phyloP scores from a whole-genome alignment of 2,113 vertebrate genomes.

The Eclectus roratus region DNA sequence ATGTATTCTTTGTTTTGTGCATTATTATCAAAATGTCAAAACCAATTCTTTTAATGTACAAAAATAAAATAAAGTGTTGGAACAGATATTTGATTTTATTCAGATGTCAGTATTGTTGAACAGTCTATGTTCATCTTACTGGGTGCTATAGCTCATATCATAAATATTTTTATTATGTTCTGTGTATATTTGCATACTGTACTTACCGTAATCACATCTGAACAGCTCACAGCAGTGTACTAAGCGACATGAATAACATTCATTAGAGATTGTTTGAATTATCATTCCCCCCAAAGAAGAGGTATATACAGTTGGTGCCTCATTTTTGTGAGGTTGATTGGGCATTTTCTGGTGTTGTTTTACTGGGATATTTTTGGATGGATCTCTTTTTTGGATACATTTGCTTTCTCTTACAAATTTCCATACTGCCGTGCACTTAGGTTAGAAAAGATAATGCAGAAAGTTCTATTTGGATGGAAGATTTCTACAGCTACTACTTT shows the following conservation, averaged over 20 bases:
- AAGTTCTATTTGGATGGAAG: not conserved
- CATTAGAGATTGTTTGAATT: not conserved
- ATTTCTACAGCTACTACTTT: not conserved
- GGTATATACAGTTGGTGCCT: not conserved
- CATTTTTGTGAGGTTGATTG: not conserved
- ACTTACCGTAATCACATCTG: not conserved
- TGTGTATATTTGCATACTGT: not conserved
- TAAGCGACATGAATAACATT: not conserved
- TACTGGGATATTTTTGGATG: not conserved
- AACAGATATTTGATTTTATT: not conserved
- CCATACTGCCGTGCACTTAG: not conserved
- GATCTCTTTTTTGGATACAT: not conserved
- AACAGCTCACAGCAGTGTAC: not conserved
- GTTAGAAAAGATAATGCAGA: not conserved
- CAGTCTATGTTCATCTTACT: not conserved
- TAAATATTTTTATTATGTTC: slow-evolving; percentile 6
- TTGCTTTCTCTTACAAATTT: not conserved
- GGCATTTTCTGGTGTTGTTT: not conserved
- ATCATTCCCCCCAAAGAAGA: not conserved
- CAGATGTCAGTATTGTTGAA: not conserved
- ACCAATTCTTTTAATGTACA: not conserved
- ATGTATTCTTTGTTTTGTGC: not conserved
- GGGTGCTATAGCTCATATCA: not conserved
- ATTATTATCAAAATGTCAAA: not conserved
- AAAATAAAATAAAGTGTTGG: not conserved